These are phyloP conservation scores for Cebus imitator DNA, from an alignment of 2,113 vertebrate species.

Conservation along the genomic window DNA sequence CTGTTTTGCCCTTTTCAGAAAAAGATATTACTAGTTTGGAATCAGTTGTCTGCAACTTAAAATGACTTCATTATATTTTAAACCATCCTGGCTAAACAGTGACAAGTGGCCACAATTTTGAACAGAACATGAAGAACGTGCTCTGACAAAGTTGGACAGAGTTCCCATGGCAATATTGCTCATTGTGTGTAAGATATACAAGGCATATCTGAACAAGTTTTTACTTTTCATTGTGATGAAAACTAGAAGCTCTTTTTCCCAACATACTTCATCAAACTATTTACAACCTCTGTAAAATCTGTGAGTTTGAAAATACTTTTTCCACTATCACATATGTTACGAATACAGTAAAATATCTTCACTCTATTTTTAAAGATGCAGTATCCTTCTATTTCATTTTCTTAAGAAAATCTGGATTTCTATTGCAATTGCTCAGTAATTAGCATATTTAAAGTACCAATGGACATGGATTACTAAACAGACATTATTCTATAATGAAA, in stretches of 20 bases:
- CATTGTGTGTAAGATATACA: conserved; percentile 73
- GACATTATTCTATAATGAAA: conserved; percentile 62
- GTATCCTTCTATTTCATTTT: conserved; percentile 82
- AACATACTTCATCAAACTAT: conserved; percentile 85
- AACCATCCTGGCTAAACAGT: conserved; percentile 66
- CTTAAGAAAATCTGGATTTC: conserved; percentile 77
- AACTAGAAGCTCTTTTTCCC: conserved; percentile 87
- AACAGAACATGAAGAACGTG: conserved; percentile 44
- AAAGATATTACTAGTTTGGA: conserved; percentile 64
- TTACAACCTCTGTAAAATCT: conserved; percentile 92
- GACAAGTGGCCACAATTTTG: conserved; percentile 70
- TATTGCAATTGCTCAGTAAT: conserved; percentile 71
- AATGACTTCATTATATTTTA: conserved; percentile 53
- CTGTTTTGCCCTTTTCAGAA: conserved; percentile 55
- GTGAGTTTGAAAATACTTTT: conserved; percentile 89
- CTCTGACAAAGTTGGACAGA: conserved; percentile 68
- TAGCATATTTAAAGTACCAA: conserved; percentile 77
- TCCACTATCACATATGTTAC: conserved; percentile 89
- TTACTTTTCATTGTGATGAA: conserved; percentile 77
- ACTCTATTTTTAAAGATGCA: conserved; percentile 84
- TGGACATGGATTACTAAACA: conserved; percentile 71
- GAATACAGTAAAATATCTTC: conserved; percentile 91
- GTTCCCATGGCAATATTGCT: conserved; percentile 32
- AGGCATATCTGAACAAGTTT: conserved; percentile 73
- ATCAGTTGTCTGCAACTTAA: conserved; percentile 55